Evolutionary conservation across 2,888 invertebrate species (phyloP).

Genomic region (Lepeophtheirus nordmannii): DNA sequence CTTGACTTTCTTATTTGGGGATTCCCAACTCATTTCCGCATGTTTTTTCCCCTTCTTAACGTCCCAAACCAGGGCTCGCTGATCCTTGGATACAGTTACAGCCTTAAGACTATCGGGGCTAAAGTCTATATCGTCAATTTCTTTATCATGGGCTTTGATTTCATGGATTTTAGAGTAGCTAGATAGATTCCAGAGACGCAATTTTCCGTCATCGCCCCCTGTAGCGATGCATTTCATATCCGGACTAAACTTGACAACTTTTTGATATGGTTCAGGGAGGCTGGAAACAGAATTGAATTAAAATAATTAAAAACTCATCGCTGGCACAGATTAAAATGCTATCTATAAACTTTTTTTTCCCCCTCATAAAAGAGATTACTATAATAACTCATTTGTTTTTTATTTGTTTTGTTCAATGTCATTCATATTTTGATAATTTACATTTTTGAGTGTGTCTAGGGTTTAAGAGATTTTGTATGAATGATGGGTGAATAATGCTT

Average conservation of each 20-base stretch:
- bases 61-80: slow-evolving; percentile 68
- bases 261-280: slow-evolving; percentile 60
- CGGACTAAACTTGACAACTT: slow-evolving; percentile 63
- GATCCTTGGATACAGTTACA: slow-evolving; percentile 70
- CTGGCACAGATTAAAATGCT: too few species aligned
- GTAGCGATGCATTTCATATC: slow-evolving; percentile 68
- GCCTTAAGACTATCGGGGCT: slow-evolving; percentile 52
- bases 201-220: slow-evolving; percentile 72
- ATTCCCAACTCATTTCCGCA: slow-evolving; percentile 55
- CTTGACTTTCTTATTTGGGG: slow-evolving; percentile 52
- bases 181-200: slow-evolving; percentile 78
- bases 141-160: slow-evolving; percentile 64
- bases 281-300: slow-evolving; percentile 31
- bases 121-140: slow-evolving; percentile 86
- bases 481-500: too few species aligned
- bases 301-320: not conserved
- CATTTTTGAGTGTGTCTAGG: too few species aligned
- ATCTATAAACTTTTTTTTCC: too few species aligned
- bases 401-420: too few species aligned
- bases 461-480: too few species aligned
- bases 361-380: too few species aligned
- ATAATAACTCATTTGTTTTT: too few species aligned
- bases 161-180: slow-evolving; percentile 46
- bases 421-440: not conserved
- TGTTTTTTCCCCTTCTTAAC: slow-evolving; percentile 48